Evolutionary conservation across 2,888 invertebrate genomes (phyloP), one percentile per base, ranked within the genome.

Genomic region (Drosophila meridionalis): DNA sequence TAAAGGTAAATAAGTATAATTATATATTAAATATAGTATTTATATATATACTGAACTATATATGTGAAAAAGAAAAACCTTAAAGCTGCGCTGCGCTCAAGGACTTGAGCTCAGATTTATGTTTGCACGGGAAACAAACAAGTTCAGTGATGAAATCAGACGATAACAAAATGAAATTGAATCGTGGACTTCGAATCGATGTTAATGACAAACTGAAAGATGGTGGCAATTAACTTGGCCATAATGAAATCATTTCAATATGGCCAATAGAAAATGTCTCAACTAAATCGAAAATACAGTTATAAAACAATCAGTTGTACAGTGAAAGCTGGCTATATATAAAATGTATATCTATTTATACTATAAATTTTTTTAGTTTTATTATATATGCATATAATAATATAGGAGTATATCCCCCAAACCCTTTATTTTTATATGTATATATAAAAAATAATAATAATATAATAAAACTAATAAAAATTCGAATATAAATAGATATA

Each of bases 21-120:
- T 20, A 34, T 34, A 11, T 20, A 43, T 28, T 14, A 50, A 7
- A 14, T 11, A 26, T 20, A 36, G 36, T 20, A 53, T 12, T 12
- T 40, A 14, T 5, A 55, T 32, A 52, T 20, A 52, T 34, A 20
- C 11, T 20, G n/a, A 11, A 5, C 36, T 36, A 26, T 36, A 26
- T 20, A 52, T 36, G 36, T 14, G 12, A 26, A 38, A 26, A 20
- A 36, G 34, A 34, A 36, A 52, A 52, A 40, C 50, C 11, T 52
- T 20, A 34, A 11, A 3, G 2, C 9, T n/a, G 11, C 48, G 38
- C 12, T 32, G 38, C 12, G 20, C 3, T 30, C 60, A 50, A 60
- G 60, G 60, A 50, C 50, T 8, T 9, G 45, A n/a, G 7, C 12
- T 47, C 7, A 38, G 59, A 59, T 36, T 34, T 57, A 34, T 36